Percentiles rank a stretch among this genome's conserved stretches.
phyloP scores from a whole-genome alignment of 2,113 vertebrate species.

The Paradisaea rubra region DNA sequence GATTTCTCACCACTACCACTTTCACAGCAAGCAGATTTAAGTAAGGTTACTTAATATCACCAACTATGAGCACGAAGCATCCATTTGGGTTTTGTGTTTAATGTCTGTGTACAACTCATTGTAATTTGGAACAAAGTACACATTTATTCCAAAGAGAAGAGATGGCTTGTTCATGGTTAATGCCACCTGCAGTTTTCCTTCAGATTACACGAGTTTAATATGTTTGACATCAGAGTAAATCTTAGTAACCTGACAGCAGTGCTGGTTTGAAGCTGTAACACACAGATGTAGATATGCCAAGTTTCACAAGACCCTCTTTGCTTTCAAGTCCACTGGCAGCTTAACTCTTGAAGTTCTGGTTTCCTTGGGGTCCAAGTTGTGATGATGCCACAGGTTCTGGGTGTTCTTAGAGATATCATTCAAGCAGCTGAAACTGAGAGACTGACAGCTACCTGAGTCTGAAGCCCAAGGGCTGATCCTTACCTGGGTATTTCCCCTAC shows the following conservation, averaged over 20 bases:
- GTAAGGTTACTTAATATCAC: neutral
- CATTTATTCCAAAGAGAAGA: neutral
- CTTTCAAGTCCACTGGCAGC: neutral
- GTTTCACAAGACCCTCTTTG: neutral
- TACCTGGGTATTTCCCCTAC: neutral
- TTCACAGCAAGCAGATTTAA: neutral
- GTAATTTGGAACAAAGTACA: neutral
- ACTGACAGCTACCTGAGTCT: neutral
- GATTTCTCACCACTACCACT: neutral
- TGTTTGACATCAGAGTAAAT: neutral
- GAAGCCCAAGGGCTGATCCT: neutral
- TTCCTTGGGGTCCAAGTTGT: neutral
- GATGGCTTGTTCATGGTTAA: neutral
- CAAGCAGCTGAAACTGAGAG: neutral
- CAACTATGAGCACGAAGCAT: neutral
- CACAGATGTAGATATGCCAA: neutral
- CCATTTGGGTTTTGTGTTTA: neutral
- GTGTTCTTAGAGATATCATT: neutral
- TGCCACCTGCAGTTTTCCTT: neutral
- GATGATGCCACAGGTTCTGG: neutral
- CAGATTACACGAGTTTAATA: neutral
- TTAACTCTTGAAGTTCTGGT: neutral
- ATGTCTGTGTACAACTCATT: neutral
- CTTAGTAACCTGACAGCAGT: neutral
- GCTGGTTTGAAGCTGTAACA: neutral